Evolutionary conservation across 2,797 vertebrate species (phyloP), one percentile per base, ranked within the genome.

Genomic region (Anabacerthia variegaticeps): DNA sequence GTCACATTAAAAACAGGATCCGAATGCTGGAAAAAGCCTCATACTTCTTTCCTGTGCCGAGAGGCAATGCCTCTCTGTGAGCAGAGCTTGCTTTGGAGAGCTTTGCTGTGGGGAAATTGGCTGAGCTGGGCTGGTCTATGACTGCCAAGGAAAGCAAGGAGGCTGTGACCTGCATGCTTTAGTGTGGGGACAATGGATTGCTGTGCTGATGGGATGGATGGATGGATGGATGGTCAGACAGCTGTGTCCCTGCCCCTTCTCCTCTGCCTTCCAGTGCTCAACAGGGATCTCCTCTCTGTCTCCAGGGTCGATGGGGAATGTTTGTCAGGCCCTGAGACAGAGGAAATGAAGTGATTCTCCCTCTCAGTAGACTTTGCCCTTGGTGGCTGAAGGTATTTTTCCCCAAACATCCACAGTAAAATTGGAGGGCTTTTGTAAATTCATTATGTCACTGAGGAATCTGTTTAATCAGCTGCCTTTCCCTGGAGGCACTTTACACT

Each of bases 391-490:
- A 97, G 84, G 78, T 96, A 92, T 86, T 92, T 96, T 96, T 95
- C 93, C 95, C 94, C 28, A 92, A 96, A 95, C 93, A 90, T 95
- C 91, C 81, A 93, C 94, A 96, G 93, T n/a, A 39, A 95, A 94
- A 94, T 77, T 39, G 3, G 93, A 93, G 95, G 91, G 93, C 72
- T 95, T 94, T 86, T 97, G 91, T 92, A 95, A 96, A 96, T 96
- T 89, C 88, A 90, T 97, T 96, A 92, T 94, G 91, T 96, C 96
- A 96, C 82, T 61, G 96, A 96, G 94, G 95, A 95, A 96, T 96
- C 96, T 95, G 93, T 97, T 97, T 97, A 95, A 97, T 97, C 95
- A 93, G 93, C 95, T 97, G 97, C 94, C 78, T 97, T 96, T 96
- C 91, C 96, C 94, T 95, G 84, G 79, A 91, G 96, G 92, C 14